Evolutionary conservation across 1,140 invertebrate species (phyloP), one percentile per base, ranked within the genome.

Genomic region (Neodiprion fabricii): DNA sequence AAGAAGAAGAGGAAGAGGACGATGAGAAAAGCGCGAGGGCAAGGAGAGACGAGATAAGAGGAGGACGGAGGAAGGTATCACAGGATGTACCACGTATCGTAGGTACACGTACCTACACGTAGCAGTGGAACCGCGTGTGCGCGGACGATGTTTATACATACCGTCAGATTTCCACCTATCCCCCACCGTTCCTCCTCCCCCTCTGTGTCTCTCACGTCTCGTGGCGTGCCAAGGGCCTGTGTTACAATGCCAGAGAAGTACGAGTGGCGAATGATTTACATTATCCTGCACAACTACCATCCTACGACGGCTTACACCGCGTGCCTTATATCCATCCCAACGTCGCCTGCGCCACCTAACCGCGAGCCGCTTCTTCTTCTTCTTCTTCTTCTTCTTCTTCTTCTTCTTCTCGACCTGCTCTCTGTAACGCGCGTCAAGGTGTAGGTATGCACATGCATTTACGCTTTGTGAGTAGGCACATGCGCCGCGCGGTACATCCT

Each of bases 171-270:
- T 61, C 53, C 11, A 61, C 53, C 28, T 40, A 40, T 61, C 53
- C 53, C 53, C 17, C 17, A 21, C 17, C 17, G 17, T 21, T 40
- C 28, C 28, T 5, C 28, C 5, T 9, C 4, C 53, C 53, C n/a
- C 8, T 17, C 5, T 17, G n/a, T 61, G 53, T 61, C 53, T 61
- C 53, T 61, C 53, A 61, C 53, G 53, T 61, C 53, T 61, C 53
- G n/a, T 61, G 73, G 48, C 48, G 48, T 75, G 70, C 70, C 61
- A 61, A 61, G 53, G 53, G 53, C 53, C 53, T 61, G 73, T 21
- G 72, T 77, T 74, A 77, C 75, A 77, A 77, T 77, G 76, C 75
- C 71, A 28, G 40, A 67, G 72, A 53, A 73, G 75, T 65, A 70
- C 73, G 23, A 74, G 73, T 48, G 66, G 72, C 66, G 65, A 71